phyloP scores from a whole-genome alignment of 2,113 vertebrate species.

The Callospermophilus lateralis region DNA sequence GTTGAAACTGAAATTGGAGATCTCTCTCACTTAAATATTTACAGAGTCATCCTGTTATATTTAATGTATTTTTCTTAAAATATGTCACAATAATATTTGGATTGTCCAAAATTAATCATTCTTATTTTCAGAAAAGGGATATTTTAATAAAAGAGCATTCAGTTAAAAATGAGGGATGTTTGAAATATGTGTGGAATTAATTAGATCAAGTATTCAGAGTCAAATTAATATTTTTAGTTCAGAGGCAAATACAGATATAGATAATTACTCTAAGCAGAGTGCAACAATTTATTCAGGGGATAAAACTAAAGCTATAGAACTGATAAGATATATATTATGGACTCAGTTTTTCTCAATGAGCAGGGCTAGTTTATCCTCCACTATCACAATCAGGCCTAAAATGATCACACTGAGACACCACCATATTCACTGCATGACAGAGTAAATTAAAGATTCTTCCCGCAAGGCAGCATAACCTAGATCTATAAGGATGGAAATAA shows the following conservation, averaged over 20 bases:
- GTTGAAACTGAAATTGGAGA: background rate
- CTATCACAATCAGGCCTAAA: background rate
- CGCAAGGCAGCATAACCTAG: background rate
- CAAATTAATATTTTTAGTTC: background rate
- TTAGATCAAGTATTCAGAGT: background rate
- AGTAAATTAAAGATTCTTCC: background rate
- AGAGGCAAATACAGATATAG: background rate
- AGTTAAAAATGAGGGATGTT: background rate
- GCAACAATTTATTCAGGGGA: background rate
- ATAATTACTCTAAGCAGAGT: background rate
- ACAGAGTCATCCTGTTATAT: background rate
- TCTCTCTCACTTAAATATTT: background rate
- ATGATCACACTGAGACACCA: background rate
- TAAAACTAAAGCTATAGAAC: background rate
- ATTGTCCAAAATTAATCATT: background rate
- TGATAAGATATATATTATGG: background rate
- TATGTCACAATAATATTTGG: background rate
- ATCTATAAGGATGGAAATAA: background rate
- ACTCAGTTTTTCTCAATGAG: background rate
- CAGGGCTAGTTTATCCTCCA: background rate
- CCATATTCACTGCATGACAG: background rate
- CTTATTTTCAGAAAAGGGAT: background rate
- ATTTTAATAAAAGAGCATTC: background rate
- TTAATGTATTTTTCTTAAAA: background rate
- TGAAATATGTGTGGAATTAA: background rate